Conservation (phyloP, 2,797 vertebrate species). For the Bradypodion pumilum region DNA sequence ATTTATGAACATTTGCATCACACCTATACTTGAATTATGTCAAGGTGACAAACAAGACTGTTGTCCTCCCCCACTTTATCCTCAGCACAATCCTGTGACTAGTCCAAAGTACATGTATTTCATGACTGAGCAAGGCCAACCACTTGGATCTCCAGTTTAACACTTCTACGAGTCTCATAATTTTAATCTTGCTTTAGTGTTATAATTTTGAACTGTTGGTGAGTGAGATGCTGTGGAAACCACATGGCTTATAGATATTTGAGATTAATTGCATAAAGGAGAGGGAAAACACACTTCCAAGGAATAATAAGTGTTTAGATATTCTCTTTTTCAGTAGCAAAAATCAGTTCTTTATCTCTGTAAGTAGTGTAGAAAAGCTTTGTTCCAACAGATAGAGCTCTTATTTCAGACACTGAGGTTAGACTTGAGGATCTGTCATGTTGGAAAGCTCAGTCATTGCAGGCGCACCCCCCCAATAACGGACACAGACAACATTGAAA, state of each 20-base stretch:
- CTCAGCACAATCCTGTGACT: too few species aligned
- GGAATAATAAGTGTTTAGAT: background rate
- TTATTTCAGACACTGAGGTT: background rate
- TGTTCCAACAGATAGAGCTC: background rate
- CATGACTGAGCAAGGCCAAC: too few species aligned
- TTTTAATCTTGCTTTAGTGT: background rate
- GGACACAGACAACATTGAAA: too few species aligned
- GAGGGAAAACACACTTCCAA: background rate
- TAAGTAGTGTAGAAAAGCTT: background rate
- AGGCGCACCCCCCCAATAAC: too few species aligned
- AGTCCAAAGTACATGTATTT: too few species aligned
- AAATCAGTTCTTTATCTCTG: background rate
- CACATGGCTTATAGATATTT: background rate
- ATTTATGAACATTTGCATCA: too few species aligned
- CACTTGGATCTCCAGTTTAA: background rate
- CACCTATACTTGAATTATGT: too few species aligned
- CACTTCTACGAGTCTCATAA: background rate
- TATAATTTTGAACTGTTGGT: background rate
- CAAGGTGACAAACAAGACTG: too few species aligned
- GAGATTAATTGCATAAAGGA: background rate
- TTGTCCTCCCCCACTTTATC: too few species aligned
- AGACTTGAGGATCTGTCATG: background rate
- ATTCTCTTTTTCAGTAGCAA: background rate
- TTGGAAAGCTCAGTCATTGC: background rate
- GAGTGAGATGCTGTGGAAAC: background rate